Conservation (phyloP, 2,113 vertebrate species). For the Myodes glareolus region DNA sequence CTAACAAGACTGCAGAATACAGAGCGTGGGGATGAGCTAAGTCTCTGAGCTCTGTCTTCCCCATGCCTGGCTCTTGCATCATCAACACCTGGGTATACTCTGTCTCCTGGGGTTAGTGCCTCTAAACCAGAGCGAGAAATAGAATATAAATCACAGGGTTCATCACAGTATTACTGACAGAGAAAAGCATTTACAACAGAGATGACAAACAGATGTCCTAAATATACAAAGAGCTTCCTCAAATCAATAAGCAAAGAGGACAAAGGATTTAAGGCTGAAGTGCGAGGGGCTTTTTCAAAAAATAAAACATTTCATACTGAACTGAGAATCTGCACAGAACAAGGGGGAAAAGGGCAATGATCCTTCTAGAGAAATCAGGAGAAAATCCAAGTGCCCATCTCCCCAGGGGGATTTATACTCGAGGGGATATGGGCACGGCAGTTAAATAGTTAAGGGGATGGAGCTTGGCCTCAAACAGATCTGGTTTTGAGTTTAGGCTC, state of each 20-base stretch:
- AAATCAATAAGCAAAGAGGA: neutral
- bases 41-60: neutral
- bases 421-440: rapidly evolving
- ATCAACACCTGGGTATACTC: neutral
- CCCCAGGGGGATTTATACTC: neutral
- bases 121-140: neutral
- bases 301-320: neutral
- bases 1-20: rapidly evolving
- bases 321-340: neutral
- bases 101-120: neutral
- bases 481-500: neutral
- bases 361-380: neutral
- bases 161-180: neutral
- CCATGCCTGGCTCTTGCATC: neutral
- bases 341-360: neutral
- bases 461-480: neutral
- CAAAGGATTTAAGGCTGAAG: neutral
- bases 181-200: neutral
- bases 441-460: too few relatives aligned
- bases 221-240: conserved; percentile 39
- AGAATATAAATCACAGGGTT: neutral
- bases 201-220: neutral
- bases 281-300: neutral
- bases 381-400: neutral
- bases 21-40: neutral